These are phyloP conservation scores for Nebria ingens DNA, from an alignment of 1,140 invertebrate genomes.

Conservation along the genomic window DNA sequence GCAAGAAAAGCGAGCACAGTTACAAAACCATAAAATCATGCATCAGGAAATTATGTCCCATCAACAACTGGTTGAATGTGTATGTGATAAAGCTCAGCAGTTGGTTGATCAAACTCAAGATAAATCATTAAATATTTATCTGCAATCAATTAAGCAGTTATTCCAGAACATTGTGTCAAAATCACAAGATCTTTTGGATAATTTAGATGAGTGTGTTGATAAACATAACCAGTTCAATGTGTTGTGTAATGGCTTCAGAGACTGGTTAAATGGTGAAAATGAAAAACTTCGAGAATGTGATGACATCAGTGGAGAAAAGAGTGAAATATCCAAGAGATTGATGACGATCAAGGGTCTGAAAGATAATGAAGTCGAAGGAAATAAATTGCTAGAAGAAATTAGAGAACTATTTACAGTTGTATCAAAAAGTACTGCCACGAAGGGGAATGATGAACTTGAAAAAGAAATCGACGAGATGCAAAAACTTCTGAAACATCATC, in stretches of 20 bases:
- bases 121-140: conserved; percentile 70
- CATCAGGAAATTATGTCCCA: conserved; percentile 93
- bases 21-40: conserved; percentile 89
- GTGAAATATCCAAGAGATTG: conserved; percentile 63
- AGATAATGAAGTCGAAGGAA: conserved; percentile 56
- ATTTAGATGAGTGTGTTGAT: conserved; percentile 75
- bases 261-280: conserved; percentile 67
- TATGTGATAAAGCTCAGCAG: conserved; percentile 84
- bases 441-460: conserved; percentile 59
- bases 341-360: conserved; percentile 57
- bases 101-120: conserved; percentile 84
- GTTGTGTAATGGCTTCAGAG: conserved; percentile 59
- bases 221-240: conserved; percentile 72
- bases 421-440: conserved; percentile 69
- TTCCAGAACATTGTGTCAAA: conserved; percentile 82
- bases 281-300: conserved; percentile 67
- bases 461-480: conserved; percentile 64
- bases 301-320: conserved; percentile 69
- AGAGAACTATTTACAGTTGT: conserved; percentile 56
- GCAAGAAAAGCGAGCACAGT: conserved; percentile 87
- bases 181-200: conserved; percentile 74
- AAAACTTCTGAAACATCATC: conserved; percentile 50
- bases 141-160: conserved; percentile 80
- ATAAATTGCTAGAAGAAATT: conserved; percentile 59
- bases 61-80: conserved; percentile 76